Evolutionary conservation across 1,140 invertebrate genomes (phyloP).

Genomic region (Micrasema minimum): DNA sequence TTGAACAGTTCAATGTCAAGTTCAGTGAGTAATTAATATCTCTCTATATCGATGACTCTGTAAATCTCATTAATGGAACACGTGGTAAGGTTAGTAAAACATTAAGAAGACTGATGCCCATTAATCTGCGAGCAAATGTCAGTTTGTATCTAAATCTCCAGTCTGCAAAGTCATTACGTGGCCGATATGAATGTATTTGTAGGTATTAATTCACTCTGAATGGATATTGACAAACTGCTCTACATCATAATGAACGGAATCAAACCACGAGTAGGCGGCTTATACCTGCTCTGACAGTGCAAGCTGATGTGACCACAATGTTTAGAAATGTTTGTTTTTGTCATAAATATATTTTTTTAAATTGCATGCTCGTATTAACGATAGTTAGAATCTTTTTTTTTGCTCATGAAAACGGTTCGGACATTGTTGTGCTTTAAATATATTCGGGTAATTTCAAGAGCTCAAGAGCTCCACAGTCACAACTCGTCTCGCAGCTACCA

Average conservation of each 20-base stretch:
- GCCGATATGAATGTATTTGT: constrained; percentile 15
- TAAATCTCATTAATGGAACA: too few species aligned
- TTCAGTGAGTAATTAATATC: too few species aligned
- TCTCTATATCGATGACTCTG: too few species aligned
- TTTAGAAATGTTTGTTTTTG: too few species aligned
- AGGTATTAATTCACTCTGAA: constrained; percentile 33
- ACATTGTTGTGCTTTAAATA: too few species aligned
- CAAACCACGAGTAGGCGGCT: constrained; percentile 12
- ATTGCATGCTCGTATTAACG: too few species aligned
- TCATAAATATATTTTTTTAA: not conserved
- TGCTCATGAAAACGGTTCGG: too few species aligned
- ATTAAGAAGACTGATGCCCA: constrained; percentile 7
- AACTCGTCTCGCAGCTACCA: too few species aligned
- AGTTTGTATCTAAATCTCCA: constrained; percentile 1
- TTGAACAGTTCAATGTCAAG: too few species aligned
- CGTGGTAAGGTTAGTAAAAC: constrained; percentile 2
- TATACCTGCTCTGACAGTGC: constrained; percentile 5
- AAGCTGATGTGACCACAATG: constrained; percentile 1
- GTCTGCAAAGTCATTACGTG: constrained; percentile 12
- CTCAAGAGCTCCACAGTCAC: too few species aligned
- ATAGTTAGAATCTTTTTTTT: too few species aligned
- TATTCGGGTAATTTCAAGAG: too few species aligned
- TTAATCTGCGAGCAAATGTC: constrained; percentile 23
- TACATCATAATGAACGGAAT: constrained; percentile 21
- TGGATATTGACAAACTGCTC: constrained; percentile 18